Evolutionary conservation across 2,797 vertebrate species (phyloP).

Genomic region (Danio choprae): DNA sequence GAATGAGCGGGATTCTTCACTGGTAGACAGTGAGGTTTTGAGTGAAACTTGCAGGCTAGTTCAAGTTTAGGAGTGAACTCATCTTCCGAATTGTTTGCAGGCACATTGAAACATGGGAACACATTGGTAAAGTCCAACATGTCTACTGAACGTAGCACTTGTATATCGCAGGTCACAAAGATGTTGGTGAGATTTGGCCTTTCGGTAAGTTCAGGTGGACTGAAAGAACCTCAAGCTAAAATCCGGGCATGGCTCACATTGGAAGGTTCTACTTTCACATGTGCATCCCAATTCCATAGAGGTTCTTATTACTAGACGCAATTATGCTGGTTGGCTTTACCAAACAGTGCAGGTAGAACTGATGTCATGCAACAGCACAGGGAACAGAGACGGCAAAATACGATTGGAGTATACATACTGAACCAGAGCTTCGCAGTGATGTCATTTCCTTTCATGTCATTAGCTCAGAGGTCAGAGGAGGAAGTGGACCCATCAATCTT

Average conservation of each 20-base stretch:
- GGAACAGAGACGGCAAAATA: constrained; percentile 72
- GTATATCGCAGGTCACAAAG: neutral
- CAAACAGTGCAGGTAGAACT: constrained; percentile 67
- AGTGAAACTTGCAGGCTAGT: constrained; percentile 6
- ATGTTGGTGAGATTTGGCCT: neutral
- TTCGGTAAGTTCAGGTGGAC: constrained; percentile 10
- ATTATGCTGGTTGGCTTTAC: constrained; percentile 39
- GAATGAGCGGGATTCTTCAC: constrained; percentile 17
- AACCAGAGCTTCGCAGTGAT: constrained; percentile 78
- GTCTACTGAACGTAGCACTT: neutral
- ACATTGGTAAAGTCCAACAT: constrained; percentile 36
- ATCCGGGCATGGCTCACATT: constrained; percentile 25
- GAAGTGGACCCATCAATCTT: constrained; percentile 75
- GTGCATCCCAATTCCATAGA: constrained; percentile 16
- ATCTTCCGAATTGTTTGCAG: constrained; percentile 20
- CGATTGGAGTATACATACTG: constrained; percentile 84
- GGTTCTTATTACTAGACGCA: constrained; percentile 25
- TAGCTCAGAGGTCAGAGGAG: constrained; percentile 77
- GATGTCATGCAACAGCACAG: constrained; percentile 84
- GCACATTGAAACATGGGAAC: constrained; percentile 23
- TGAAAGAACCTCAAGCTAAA: constrained; percentile 24
- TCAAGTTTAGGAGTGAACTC: constrained; percentile 11
- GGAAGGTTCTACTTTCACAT: constrained; percentile 13
- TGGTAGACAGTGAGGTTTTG: constrained; percentile 12
- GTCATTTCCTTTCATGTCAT: constrained; percentile 78